Conservation (phyloP, 2,113 vertebrate genomes). For the Brachypodius melanocephalos region DNA sequence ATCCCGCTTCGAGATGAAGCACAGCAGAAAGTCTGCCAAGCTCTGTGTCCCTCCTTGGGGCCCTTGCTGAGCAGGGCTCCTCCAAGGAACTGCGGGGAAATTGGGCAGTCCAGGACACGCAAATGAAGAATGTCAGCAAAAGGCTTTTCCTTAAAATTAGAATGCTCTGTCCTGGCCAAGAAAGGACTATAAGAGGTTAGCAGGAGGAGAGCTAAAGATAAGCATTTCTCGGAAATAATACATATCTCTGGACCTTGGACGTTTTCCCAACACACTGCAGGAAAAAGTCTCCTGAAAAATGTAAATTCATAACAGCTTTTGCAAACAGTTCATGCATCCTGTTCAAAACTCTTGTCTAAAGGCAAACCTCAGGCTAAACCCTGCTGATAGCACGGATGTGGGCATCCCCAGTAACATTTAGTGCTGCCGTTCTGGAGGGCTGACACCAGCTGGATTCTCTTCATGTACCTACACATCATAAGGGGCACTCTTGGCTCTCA, state of each 20-base stretch:
- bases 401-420: not conserved
- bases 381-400: rapidly evolving
- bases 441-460: not conserved
- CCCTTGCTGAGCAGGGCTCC: not conserved
- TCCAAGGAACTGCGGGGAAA: not conserved
- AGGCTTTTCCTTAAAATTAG: not conserved
- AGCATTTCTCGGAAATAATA: not conserved
- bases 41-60: not conserved
- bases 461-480: rapidly evolving
- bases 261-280: not conserved
- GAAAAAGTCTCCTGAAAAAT: conserved; percentile 15
- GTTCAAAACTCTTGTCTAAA: not conserved
- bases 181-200: not conserved
- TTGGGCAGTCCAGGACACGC: not conserved
- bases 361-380: not conserved
- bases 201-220: conserved; percentile 15
- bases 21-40: not conserved
- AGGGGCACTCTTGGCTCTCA: not conserved
- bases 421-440: not conserved
- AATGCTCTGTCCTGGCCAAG: not conserved
- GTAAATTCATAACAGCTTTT: conserved; percentile 4
- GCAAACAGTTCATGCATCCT: not conserved
- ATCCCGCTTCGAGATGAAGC: not conserved
- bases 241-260: not conserved
- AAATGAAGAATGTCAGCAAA: not conserved